Conservation (phyloP, 1,140 invertebrate genomes). For the Philotrypesis tridentata region DNA sequence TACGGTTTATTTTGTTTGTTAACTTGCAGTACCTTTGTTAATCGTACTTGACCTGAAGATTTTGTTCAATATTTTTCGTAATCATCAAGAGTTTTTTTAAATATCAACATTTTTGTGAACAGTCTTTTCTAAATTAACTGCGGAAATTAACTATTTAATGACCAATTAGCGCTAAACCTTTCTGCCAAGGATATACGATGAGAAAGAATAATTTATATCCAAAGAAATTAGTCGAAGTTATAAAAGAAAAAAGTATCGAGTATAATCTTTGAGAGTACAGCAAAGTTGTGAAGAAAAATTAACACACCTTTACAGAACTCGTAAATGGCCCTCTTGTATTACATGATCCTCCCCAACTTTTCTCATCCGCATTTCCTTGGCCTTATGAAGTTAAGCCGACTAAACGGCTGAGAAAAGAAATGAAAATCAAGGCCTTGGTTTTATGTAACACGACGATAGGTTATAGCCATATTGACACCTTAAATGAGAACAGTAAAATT, state of each 20-base stretch:
- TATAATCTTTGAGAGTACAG: background rate
- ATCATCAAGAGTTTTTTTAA: too few relatives aligned
- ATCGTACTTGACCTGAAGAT: too few relatives aligned
- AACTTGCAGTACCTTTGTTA: too few relatives aligned
- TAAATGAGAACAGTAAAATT: constrained; percentile 37
- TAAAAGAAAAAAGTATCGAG: background rate
- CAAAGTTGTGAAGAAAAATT: background rate
- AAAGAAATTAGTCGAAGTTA: background rate
- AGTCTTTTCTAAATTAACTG: too few relatives aligned
- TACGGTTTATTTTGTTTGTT: background rate
- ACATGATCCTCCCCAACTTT: background rate
- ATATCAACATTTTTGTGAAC: too few relatives aligned
- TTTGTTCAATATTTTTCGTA: too few relatives aligned
- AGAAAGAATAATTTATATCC: background rate
- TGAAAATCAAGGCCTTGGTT: background rate
- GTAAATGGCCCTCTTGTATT: background rate
- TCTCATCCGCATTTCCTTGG: background rate
- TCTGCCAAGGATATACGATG: too few relatives aligned
- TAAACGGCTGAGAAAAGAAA: background rate
- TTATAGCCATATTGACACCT: constrained; percentile 36
- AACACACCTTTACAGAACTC: background rate
- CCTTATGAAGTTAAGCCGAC: background rate
- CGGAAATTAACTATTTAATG: too few relatives aligned
- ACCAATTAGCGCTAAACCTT: too few relatives aligned
- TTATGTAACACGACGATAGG: constrained; percentile 16